Conservation (phyloP, 1,140 invertebrate genomes). For the Leptinotarsa undecemlineata region DNA sequence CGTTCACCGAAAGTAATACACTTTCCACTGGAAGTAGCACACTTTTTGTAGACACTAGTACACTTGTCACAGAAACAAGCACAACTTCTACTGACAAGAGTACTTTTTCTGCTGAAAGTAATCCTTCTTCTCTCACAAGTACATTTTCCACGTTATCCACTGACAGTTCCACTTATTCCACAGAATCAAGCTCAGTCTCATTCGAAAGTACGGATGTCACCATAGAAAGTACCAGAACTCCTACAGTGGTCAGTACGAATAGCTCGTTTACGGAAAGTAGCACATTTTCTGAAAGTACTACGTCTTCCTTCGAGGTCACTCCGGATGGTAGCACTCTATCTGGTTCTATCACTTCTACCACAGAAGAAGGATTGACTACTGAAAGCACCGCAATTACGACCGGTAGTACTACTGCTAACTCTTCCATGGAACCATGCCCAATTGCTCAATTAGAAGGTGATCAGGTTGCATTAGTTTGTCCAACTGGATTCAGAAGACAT, state of each 20-base stretch:
- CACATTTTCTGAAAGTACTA: constrained; percentile 21
- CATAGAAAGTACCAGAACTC: not conserved
- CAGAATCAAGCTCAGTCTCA: not conserved
- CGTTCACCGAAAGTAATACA: not conserved
- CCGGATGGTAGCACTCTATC: constrained; percentile 18
- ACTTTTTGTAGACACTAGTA: not conserved
- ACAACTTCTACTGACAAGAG: constrained; percentile 35
- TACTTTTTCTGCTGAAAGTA: not conserved
- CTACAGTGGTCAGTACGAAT: constrained; percentile 28
- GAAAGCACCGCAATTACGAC: not conserved
- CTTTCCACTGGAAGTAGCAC: not conserved
- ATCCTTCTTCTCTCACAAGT: not conserved
- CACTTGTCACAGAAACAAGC: constrained; percentile 37
- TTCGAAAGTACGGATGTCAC: not conserved
- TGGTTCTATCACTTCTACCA: not conserved
- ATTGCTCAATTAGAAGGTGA: constrained; percentile 60
- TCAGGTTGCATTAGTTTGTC: constrained; percentile 74
- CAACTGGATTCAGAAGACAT: constrained; percentile 79
- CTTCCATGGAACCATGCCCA: constrained; percentile 38
- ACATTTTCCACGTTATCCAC: not conserved
- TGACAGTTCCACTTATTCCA: not conserved
- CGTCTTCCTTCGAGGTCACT: constrained; percentile 4
- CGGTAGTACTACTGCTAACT: not conserved
- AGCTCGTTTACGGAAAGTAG: constrained; percentile 17
- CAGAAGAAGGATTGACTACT: constrained; percentile 1